A percentile compares a stretch with the other conserved stretches of the same genome.
Evolutionary conservation across 2,113 vertebrate species (phyloP).

Genomic region (Lepus europaeus): DNA sequence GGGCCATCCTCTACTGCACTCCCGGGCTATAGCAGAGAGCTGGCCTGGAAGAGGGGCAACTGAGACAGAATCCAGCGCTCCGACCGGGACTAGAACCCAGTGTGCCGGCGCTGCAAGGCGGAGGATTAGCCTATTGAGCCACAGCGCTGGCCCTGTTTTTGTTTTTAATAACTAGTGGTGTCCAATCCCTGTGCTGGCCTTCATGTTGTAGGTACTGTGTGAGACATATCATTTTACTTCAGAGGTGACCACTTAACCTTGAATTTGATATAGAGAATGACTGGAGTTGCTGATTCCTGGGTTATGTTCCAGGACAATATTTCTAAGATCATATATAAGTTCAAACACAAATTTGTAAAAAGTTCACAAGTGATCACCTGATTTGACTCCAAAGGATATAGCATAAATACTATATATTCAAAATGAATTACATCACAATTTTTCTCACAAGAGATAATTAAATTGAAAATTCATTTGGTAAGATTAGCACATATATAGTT

Average conservation of each 20-base stretch:
- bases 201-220: not conserved
- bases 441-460: not conserved
- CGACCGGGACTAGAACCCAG: no score
- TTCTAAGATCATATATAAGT: not conserved
- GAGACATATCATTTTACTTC: not conserved
- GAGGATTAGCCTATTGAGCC: no score
- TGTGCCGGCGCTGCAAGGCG: no score
- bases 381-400: not conserved
- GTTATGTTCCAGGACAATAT: not conserved
- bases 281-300: not conserved
- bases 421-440: not conserved
- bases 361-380: not conserved
- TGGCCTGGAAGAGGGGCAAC: no score
- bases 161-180: not conserved
- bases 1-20: no score
- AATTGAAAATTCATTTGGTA: constrained; percentile 40
- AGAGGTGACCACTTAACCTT: not conserved
- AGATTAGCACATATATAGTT: not conserved
- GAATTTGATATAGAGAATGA: not conserved
- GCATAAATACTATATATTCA: not conserved
- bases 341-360: constrained; percentile 23
- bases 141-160: no score
- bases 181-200: no score
- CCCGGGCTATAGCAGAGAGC: no score
- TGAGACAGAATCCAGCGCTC: no score